Evolutionary conservation across 2,888 invertebrate genomes (phyloP), one percentile per base, ranked within the genome.

Genomic region (Drosophila peninsularis): DNA sequence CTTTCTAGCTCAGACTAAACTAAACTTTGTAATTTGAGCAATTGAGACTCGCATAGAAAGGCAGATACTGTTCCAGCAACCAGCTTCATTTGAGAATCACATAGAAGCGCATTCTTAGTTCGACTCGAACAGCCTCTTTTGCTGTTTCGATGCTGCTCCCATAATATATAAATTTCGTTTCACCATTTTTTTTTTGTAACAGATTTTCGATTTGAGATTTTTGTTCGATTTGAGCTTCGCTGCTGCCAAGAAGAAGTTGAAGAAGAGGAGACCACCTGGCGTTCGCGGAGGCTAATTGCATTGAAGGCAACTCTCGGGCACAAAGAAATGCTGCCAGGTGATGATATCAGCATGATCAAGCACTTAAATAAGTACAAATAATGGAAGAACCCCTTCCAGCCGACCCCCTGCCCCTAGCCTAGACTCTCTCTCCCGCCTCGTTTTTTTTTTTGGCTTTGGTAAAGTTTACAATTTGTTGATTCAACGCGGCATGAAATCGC

Each of bases 261-360:
- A 42, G 54, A 56, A 34, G 19, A 9, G 60, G 64, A 76, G 89
- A 84, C 84, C 84, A 89, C 84, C 84, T 84, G 84, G 88, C 73
- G 84, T 75, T 72, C 62, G 64, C 71, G 57, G 68, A 74, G 78
- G 73, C 89, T 84, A 84, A 84, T 89, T 84, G 82, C 88, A 85
- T 75, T 77, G 82, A 76, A 64, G 79, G 62, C 69, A 80, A 41
- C 61, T 62, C 61, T 66, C 54, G 47, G 70, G 63, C 65, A 63
- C 79, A 75, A 78, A 69, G 80, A 78, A 76, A 79, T 78, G 73
- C 73, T 70, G 69, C 82, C 71, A 88, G 86, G 89, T 86, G 86
- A 86, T 86, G 86, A 86, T 86, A 89, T 86, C 86, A 89, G 88
- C 89, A 86, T 86, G 86, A 86, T 86, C 86, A 77, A 82, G 89